These are phyloP conservation scores for Hipparchia sbordonii DNA, from an alignment of 2,888 invertebrate genomes.

Conservation along the genomic window DNA sequence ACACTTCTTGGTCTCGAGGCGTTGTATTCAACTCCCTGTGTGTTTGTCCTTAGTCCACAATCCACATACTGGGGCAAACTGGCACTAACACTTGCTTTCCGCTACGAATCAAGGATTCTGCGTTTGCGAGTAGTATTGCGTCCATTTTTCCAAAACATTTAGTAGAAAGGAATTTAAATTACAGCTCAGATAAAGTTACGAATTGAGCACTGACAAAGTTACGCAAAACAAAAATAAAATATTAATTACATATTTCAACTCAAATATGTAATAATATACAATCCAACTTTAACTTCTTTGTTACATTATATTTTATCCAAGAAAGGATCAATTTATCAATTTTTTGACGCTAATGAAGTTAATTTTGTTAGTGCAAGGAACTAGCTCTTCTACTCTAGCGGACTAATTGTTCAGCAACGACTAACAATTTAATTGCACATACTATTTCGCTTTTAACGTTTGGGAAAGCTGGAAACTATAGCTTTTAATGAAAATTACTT, in stretches of 20 bases:
- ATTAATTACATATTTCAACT: too few relatives aligned
- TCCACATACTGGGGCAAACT: too few relatives aligned
- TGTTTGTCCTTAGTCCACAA: neutral
- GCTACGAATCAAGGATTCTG: too few relatives aligned
- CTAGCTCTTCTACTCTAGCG: slow-evolving; percentile 13
- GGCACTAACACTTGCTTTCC: too few relatives aligned
- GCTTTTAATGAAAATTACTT: slow-evolving; percentile 14
- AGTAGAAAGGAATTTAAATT: too few relatives aligned
- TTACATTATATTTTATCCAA: neutral
- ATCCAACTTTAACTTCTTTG: neutral
- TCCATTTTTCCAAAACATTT: too few relatives aligned
- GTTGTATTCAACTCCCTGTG: too few relatives aligned
- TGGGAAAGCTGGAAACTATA: slow-evolving; percentile 16
- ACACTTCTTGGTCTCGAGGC: too few relatives aligned
- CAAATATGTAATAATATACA: neutral
- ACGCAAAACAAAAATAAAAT: too few relatives aligned
- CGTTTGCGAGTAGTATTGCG: too few relatives aligned
- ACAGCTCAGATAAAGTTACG: too few relatives aligned
- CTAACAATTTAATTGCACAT: slow-evolving; percentile 15
- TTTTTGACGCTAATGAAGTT: slow-evolving; percentile 25
- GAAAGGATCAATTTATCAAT: slow-evolving; percentile 9
- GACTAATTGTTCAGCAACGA: slow-evolving; percentile 23
- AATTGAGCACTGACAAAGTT: too few relatives aligned
- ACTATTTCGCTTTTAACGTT: slow-evolving; percentile 19
- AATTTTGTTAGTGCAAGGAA: slow-evolving; percentile 43